Conservation (phyloP, 1,140 invertebrate genomes). For the Octopus bimaculoides region DNA sequence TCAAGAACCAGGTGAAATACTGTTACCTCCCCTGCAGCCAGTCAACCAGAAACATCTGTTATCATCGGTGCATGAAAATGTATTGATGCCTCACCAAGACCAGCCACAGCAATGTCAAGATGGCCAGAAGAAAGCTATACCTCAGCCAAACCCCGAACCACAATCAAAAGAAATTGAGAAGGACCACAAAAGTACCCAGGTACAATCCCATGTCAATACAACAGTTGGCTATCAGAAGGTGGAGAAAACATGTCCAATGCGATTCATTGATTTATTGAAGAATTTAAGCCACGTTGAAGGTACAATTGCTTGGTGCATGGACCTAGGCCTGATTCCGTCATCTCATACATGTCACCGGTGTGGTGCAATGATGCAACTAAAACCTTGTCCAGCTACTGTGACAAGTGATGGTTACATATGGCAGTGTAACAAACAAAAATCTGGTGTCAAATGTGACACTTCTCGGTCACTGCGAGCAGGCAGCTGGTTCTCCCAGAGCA, state of each 20-base stretch:
- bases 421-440: neutral
- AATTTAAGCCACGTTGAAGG: neutral
- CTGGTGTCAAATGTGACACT: neutral
- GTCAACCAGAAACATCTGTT: too few species aligned
- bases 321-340: neutral
- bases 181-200: neutral
- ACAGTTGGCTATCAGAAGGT: neutral
- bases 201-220: neutral
- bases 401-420: neutral
- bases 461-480: neutral
- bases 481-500: slow-evolving; percentile 17
- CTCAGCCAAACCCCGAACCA: too few species aligned
- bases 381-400: neutral
- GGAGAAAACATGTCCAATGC: neutral
- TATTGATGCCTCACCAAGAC: too few species aligned
- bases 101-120: too few species aligned
- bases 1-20: too few species aligned
- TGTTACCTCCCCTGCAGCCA: too few species aligned
- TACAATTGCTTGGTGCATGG: slow-evolving; percentile 7
- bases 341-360: neutral
- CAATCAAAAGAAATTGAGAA: too few species aligned
- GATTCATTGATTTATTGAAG: neutral
- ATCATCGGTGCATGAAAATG: too few species aligned
- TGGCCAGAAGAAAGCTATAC: too few species aligned
- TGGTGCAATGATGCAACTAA: neutral